A percentile compares a stretch with the other conserved stretches of the same genome.
phyloP scores from a whole-genome alignment of 2,888 invertebrate species.

The Polydrusus pterygomalis region DNA sequence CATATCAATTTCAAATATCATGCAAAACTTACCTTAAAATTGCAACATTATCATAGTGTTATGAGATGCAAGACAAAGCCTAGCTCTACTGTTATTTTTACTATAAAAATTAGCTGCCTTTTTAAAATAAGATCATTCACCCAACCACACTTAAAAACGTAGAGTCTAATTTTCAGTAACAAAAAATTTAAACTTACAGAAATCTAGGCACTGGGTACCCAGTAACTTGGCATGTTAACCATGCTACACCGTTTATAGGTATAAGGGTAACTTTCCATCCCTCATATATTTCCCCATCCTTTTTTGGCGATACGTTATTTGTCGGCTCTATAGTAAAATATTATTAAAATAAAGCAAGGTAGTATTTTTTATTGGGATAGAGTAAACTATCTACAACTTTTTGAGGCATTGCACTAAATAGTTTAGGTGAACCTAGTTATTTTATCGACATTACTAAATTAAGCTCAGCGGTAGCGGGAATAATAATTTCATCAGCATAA shows the following conservation, averaged over 20 bases:
- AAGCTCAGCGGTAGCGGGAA: no score
- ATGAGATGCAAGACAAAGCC: no score
- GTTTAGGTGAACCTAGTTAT: no score
- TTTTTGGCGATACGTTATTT: conserved; percentile 79
- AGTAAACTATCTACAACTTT: neutral
- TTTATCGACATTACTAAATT: no score
- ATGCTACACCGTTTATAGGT: conserved; percentile 74
- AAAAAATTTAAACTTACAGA: conserved; percentile 55
- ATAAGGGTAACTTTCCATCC: conserved; percentile 79
- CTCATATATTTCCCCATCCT: conserved; percentile 75
- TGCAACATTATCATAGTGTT: neutral
- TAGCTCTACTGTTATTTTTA: no score
- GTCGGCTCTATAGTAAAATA: conserved; percentile 72
- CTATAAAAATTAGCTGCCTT: no score
- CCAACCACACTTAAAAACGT: no score
- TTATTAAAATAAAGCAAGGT: neutral
- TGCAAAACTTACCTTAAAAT: conserved; percentile 23
- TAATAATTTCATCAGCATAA: no score
- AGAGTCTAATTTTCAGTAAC: no score
- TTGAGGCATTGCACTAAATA: no score
- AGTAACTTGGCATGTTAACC: conserved; percentile 79
- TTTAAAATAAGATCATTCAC: no score
- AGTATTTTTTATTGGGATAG: conserved; percentile 27
- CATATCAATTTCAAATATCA: conserved; percentile 8
- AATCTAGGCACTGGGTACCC: conserved; percentile 75